These are phyloP conservation scores for Naso thynnoides DNA, from an alignment of 2,797 vertebrate genomes.

Conservation along the genomic window DNA sequence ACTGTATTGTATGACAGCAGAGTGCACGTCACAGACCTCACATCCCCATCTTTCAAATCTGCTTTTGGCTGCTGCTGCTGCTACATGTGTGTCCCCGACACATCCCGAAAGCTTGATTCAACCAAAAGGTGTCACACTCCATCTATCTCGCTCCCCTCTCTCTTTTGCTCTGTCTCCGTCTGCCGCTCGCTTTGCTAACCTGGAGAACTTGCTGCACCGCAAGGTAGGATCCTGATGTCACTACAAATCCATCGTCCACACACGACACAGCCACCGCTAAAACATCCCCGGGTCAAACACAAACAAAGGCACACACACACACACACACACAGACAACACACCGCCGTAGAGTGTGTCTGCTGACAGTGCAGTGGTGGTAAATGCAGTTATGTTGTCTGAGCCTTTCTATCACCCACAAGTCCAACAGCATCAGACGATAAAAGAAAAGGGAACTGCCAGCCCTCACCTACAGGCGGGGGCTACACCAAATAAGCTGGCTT, in stretches of 20 bases:
- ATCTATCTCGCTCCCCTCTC: slow-evolving; percentile 53
- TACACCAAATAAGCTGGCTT: slow-evolving; percentile 63
- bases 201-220: slow-evolving; percentile 63
- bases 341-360: slow-evolving; percentile 52
- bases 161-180: slow-evolving; percentile 45
- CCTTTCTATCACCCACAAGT: slow-evolving; percentile 64
- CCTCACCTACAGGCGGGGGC: slow-evolving; percentile 64
- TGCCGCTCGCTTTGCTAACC: slow-evolving; percentile 58
- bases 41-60: slow-evolving; percentile 71
- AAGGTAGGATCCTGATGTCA: slow-evolving; percentile 77
- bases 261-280: slow-evolving; percentile 40
- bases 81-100: slow-evolving; percentile 59
- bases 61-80: slow-evolving; percentile 56
- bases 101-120: slow-evolving; percentile 61
- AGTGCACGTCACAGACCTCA: slow-evolving; percentile 63
- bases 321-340: slow-evolving; percentile 13
- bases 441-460: slow-evolving; percentile 55
- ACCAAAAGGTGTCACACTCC: slow-evolving; percentile 70
- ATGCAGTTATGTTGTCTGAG: slow-evolving; percentile 66
- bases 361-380: slow-evolving; percentile 72
- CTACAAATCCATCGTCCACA: slow-evolving; percentile 70
- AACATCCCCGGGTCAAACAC: slow-evolving; percentile 66
- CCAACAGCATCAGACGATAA: slow-evolving; percentile 64
- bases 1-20: slow-evolving; percentile 34
- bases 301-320: background rate